Percentiles rank a stretch among this genome's conserved stretches.
Conservation (phyloP, 2,888 invertebrate species). For the Cremastinae sp. region DNA sequence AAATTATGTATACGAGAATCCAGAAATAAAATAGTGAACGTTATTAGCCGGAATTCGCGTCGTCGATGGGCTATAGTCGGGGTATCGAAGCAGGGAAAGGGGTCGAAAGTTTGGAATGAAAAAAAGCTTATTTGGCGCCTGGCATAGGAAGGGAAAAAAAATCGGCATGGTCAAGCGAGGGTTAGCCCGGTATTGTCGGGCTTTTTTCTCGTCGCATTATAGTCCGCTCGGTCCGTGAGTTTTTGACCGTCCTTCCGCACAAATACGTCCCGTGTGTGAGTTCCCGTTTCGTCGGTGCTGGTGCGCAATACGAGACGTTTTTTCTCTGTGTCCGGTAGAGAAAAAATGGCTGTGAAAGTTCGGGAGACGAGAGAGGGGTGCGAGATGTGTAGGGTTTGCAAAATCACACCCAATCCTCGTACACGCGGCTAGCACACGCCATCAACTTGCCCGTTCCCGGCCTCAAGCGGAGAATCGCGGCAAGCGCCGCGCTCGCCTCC, state of each 20-base stretch:
- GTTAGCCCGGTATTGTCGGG: constrained; percentile 47
- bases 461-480: constrained; percentile 29
- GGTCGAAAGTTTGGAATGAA: constrained; percentile 38
- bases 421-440: constrained; percentile 62
- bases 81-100: not conserved
- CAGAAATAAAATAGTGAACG: constrained; percentile 1
- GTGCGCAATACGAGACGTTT: not conserved
- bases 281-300: not conserved
- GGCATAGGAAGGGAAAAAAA: constrained; percentile 46
- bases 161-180: constrained; percentile 32
- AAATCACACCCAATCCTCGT: constrained; percentile 60
- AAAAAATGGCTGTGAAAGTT: constrained; percentile 52
- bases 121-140: constrained; percentile 57
- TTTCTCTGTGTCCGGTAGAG: constrained; percentile 33
- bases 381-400: constrained; percentile 53
- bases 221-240: constrained; percentile 43
- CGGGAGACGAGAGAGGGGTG: constrained; percentile 11
- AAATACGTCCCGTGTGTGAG: not conserved
- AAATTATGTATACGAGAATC: too few species aligned
- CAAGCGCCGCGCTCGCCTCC: constrained; percentile 42
- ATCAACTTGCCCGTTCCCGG: constrained; percentile 63
- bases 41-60: constrained; percentile 3
- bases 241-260: constrained; percentile 23
- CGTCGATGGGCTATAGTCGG: constrained; percentile 11
- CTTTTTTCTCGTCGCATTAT: constrained; percentile 57